Evolutionary conservation across 1,140 invertebrate species (phyloP).

Genomic region (Camponotus pennsylvanicus): DNA sequence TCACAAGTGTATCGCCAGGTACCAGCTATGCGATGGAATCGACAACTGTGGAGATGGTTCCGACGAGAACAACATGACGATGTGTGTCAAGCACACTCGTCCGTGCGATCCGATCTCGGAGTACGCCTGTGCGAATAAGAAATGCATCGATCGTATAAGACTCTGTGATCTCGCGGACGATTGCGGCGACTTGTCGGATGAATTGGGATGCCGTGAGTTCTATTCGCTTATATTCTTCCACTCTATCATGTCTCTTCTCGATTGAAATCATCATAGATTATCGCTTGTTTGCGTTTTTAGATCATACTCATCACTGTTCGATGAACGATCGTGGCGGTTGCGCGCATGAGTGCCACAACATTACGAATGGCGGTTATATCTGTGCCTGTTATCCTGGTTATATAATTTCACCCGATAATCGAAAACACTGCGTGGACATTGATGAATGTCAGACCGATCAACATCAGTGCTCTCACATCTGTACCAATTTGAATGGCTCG

Average conservation of each 20-base stretch:
- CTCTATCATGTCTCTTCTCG: neutral
- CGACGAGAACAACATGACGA: slow-evolving; percentile 97
- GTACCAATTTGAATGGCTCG: slow-evolving; percentile 96
- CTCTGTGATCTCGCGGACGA: slow-evolving; percentile 95
- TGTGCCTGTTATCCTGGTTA: slow-evolving; percentile 96
- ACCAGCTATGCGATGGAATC: slow-evolving; percentile 93
- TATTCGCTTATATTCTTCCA: no score
- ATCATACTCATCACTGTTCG: slow-evolving; percentile 91
- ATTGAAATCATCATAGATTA: neutral
- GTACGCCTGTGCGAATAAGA: slow-evolving; percentile 96
- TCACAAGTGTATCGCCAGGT: slow-evolving; percentile 94
- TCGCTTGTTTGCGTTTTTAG: slow-evolving; percentile 73
- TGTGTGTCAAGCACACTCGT: slow-evolving; percentile 91
- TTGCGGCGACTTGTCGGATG: slow-evolving; percentile 95
- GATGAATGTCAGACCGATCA: slow-evolving; percentile 94
- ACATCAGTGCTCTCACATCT: slow-evolving; percentile 97
- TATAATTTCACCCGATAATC: slow-evolving; percentile 91
- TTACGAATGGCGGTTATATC: slow-evolving; percentile 94
- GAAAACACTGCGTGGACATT: slow-evolving; percentile 94
- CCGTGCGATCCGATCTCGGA: slow-evolving; percentile 92
- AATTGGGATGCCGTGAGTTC: slow-evolving; percentile 94
- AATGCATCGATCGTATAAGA: slow-evolving; percentile 93
- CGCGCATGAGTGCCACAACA: slow-evolving; percentile 95
- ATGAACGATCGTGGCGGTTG: slow-evolving; percentile 94
- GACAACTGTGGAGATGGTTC: slow-evolving; percentile 97